These are phyloP conservation scores for Koerneria pararmatus DNA, from an alignment of 2,888 invertebrate species.

Conservation along the genomic window DNA sequence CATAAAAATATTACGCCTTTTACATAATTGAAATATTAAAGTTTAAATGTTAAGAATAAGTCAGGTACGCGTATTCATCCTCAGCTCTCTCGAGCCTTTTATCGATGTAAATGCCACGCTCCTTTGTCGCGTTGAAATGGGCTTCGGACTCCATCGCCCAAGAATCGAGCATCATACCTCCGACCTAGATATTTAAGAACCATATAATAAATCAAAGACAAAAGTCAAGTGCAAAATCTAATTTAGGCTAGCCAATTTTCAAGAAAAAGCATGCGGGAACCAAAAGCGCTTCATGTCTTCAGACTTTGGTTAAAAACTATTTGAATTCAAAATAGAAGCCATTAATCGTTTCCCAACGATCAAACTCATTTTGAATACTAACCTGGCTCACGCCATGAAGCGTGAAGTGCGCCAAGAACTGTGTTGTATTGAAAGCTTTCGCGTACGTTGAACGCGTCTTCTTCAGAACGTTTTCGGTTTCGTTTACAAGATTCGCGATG, in stretches of 20 bases:
- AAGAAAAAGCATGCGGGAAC: too few species aligned
- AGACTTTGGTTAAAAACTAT: too few species aligned
- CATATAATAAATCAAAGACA: not conserved
- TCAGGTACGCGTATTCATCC: constrained; percentile 34
- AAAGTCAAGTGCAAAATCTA: too few species aligned
- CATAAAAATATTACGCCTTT: too few species aligned
- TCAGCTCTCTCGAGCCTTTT: constrained; percentile 46
- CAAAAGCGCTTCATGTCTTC: too few species aligned
- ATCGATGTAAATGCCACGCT: constrained; percentile 51
- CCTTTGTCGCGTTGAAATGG: constrained; percentile 56
- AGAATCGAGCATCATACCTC: constrained; percentile 36
- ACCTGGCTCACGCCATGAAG: constrained; percentile 10
- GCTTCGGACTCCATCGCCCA: constrained; percentile 57
- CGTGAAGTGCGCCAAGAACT: constrained; percentile 37
- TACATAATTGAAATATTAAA: too few species aligned
- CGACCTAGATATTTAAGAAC: constrained; percentile 24
- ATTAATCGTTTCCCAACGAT: too few species aligned
- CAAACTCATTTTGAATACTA: too few species aligned
- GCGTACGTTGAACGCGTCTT: constrained; percentile 28
- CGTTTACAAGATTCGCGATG: constrained; percentile 15
- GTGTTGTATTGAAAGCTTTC: constrained; percentile 42
- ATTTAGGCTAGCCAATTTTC: too few species aligned
- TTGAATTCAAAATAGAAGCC: too few species aligned
- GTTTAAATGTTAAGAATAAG: not conserved
- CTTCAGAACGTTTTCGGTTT: not conserved